These are phyloP conservation scores for Mesocentrotus franciscanus DNA, from an alignment of 53 echinoderm and acorn worm species.

Conservation along the genomic window DNA sequence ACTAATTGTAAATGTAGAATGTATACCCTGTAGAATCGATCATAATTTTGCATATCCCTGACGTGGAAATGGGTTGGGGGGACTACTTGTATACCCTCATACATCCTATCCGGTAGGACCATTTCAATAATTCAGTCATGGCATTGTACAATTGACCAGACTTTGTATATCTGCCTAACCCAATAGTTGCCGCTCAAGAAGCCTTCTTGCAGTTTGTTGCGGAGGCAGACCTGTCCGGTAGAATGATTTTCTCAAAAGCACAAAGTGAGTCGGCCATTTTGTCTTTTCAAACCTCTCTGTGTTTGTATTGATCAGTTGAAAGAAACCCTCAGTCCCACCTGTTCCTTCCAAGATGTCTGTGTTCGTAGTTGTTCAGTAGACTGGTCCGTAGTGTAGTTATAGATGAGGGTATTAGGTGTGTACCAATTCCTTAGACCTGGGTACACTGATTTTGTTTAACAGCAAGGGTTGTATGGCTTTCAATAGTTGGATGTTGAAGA, in stretches of 20 bases:
- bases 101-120: too few species aligned
- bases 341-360: not conserved
- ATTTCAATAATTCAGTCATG: not conserved
- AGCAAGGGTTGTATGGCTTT: not conserved
- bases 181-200: constrained; percentile 61
- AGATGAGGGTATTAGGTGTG: not conserved
- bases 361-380: not conserved
- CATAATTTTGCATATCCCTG: too few species aligned
- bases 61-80: too few species aligned
- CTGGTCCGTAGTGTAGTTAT: not conserved
- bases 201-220: constrained; percentile 57
- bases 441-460: not conserved
- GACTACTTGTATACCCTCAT: too few species aligned
- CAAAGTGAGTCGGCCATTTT: constrained; percentile 54
- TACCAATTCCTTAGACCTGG: not conserved
- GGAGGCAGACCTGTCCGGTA: constrained; percentile 50
- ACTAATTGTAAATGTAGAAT: too few species aligned
- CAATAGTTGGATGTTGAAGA: not conserved
- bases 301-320: not conserved
- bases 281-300: constrained; percentile 9
- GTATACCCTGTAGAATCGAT: too few species aligned
- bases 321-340: not conserved
- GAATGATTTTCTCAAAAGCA: constrained; percentile 25
- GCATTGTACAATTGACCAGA: not conserved
- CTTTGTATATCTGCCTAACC: constrained; percentile 44